Conservation (phyloP, 2,888 invertebrate species). For the Ochropacha duplaris region DNA sequence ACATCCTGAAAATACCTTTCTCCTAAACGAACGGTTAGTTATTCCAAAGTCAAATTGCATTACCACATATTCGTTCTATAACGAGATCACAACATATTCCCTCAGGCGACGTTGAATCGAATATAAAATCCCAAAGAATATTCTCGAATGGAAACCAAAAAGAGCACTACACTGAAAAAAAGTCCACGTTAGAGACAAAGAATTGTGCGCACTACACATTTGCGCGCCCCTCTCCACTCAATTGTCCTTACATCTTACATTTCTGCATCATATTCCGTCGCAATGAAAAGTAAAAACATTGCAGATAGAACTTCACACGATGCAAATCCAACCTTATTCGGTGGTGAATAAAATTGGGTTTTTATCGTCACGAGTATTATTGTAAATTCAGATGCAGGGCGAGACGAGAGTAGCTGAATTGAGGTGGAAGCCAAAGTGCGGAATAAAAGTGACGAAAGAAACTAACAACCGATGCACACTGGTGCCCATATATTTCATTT, state of each 20-base stretch:
- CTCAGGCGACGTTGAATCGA: neutral
- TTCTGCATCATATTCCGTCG: conserved; percentile 79
- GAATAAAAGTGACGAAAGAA: conserved; percentile 77
- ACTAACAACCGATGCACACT: conserved; percentile 11
- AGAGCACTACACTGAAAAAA: conserved; percentile 52
- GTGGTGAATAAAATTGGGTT: conserved; percentile 24
- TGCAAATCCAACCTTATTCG: conserved; percentile 19
- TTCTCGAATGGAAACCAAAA: conserved; percentile 31
- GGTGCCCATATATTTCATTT: neutral
- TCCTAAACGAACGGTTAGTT: no score
- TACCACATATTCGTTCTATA: neutral
- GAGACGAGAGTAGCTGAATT: conserved; percentile 76
- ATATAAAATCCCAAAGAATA: neutral
- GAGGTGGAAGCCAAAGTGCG: conserved; percentile 76
- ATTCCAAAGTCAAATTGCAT: neutral
- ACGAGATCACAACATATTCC: neutral
- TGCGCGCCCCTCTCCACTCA: conserved; percentile 63
- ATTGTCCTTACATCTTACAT: conserved; percentile 80
- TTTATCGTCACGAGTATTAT: conserved; percentile 25
- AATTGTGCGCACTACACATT: conserved; percentile 58
- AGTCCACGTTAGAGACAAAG: conserved; percentile 56
- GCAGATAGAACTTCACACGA: conserved; percentile 35
- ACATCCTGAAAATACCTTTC: no score
- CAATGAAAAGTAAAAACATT: conserved; percentile 80
- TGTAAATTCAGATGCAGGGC: conserved; percentile 71